Conservation (phyloP, 2,888 invertebrate species). For the Hyposoter didymator region DNA sequence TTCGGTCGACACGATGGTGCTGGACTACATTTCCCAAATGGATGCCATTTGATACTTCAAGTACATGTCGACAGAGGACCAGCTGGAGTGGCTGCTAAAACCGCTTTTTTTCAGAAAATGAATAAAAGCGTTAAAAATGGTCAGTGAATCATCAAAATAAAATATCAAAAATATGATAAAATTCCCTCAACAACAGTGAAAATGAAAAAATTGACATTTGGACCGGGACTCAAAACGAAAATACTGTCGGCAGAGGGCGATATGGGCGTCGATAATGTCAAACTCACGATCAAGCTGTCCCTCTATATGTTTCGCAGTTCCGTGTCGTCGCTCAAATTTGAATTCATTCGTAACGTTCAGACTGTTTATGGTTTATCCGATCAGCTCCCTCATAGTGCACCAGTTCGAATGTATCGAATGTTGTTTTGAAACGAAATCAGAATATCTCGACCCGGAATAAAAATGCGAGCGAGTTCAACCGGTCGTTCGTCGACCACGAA, state of each 20-base stretch:
- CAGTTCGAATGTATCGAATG: background rate
- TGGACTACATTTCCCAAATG: conserved; percentile 7
- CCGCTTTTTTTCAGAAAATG: too few species aligned
- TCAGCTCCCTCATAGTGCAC: background rate
- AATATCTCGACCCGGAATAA: conserved; percentile 2
- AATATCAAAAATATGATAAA: background rate
- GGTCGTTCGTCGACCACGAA: conserved; percentile 76
- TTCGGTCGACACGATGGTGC: background rate
- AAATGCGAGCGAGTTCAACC: conserved; percentile 72
- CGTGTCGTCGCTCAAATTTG: conserved; percentile 2
- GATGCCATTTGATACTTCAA: background rate
- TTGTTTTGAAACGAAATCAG: background rate
- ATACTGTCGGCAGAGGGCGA: background rate
- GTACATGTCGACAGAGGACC: background rate
- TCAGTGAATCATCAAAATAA: background rate
- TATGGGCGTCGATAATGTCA: background rate
- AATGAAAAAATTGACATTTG: background rate
- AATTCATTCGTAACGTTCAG: conserved; percentile 1
- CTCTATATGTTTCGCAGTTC: background rate
- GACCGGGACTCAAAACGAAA: background rate
- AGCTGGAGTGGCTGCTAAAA: too few species aligned
- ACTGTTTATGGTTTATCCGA: background rate
- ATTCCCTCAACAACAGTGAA: background rate
- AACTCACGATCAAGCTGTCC: too few species aligned
- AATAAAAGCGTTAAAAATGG: too few species aligned